Evolutionary conservation across 2,888 invertebrate genomes (phyloP).

Genomic region (Acanthococcus lagerstroemiae): DNA sequence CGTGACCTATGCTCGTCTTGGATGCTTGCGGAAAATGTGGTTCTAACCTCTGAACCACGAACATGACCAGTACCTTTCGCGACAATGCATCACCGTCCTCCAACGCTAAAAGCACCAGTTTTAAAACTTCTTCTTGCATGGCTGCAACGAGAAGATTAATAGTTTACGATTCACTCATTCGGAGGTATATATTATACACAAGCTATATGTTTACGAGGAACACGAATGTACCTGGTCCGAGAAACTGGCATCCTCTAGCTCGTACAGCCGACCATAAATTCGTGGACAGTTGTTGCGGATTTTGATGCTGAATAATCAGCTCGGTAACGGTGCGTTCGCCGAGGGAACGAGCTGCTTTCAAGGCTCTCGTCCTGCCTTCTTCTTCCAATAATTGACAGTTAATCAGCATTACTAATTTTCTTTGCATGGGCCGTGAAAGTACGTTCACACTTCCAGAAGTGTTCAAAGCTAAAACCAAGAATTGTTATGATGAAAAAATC

Average conservation of each 20-base stretch:
- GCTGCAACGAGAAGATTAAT: conserved; percentile 48
- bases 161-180: background rate
- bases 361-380: conserved; percentile 69
- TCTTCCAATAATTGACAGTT: conserved; percentile 87
- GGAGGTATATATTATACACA: background rate
- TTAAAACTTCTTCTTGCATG: conserved; percentile 98
- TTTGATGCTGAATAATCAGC: conserved; percentile 87
- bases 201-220: background rate
- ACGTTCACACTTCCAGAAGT: conserved; percentile 32
- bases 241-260: conserved; percentile 93
- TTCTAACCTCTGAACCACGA: conserved; percentile 91
- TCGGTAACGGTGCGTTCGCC: conserved; percentile 92
- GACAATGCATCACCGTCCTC: conserved; percentile 92
- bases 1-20: conserved; percentile 98
- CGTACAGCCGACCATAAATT: conserved; percentile 96
- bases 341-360: conserved; percentile 78
- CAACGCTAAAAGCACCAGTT: conserved; percentile 81
- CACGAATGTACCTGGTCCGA: conserved; percentile 62
- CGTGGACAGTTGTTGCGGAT: conserved; percentile 84
- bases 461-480: background rate
- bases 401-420: conserved; percentile 82
- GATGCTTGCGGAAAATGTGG: conserved; percentile 94
- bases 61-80: conserved; percentile 92
- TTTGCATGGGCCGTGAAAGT: conserved; percentile 86
- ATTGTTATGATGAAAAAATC: background rate